Base-by-base conservation (phyloP, 2,888 invertebrate species). In the Zele albiditarsus region DNA sequence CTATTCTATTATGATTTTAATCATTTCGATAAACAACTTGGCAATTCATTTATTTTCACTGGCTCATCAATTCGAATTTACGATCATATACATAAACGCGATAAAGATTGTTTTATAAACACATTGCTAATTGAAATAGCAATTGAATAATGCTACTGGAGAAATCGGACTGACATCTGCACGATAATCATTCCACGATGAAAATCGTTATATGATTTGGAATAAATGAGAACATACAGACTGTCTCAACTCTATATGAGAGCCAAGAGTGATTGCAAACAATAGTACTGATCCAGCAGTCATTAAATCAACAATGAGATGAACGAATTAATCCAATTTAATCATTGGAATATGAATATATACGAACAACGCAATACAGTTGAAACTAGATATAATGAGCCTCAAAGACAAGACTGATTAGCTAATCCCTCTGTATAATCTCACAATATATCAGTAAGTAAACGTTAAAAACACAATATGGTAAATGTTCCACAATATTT, bases 351-450 rank as follows among this genome's bases (percentile, higher is more conserved):
- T 73, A 74, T 75, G 73, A 73, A 79, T 79, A 81, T 81, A 81
- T 80, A 84, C 78, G 82, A 84, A 82, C 83, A 84, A 87, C 83
- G 85, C 85, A 85, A 86, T 83, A 85, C 84, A 86, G 83, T 85
- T 83, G 83, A 86, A 85, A 86, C 82, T 88, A 86, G 84, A 87
- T 82, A 84, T 86, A 86, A 88, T 82, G 86, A 89, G 88, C 89
- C 89, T 89, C 88, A 87, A 88, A 87, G 86, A 88, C 85, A 89
- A 89, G 89, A 89, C 89, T 89, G 89, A 89, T 88, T 89, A 89
- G 89, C 88, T 89, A 88, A 88, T 86, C 86, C 84, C 86, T 42
- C 62, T 84, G 84, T 86, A 84, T 87, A 87, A 86, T 85, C 83
- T 84, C 86, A 82, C 87, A 85, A 87, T 87, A 84, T 86, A 85